Evolutionary conservation across 2,113 vertebrate genomes (phyloP), one percentile per base, ranked within the genome.

Genomic region (Enhydra lutris): DNA sequence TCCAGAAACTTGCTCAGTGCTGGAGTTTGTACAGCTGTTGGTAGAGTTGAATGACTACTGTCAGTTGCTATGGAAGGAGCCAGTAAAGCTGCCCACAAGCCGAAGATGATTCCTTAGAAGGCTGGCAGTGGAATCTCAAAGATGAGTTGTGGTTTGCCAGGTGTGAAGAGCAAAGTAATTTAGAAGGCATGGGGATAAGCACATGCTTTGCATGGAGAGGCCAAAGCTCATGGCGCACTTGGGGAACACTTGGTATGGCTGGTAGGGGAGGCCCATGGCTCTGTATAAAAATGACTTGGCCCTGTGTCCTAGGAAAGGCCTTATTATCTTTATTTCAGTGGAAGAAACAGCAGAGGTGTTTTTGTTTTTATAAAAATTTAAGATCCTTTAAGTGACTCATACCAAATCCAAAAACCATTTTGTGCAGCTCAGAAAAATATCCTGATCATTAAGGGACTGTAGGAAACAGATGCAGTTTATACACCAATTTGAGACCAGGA

Each of bases 141-240:
- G 42, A 69, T 42, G 39, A 88, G 34, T 29, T 59, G 14, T 17
- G 34, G 55, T 71, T 76, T 71, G 31, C 36, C 39, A 39, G 2
- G 14, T 52, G 18, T 29, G 50, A 55, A 74, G 74, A 59, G 52
- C 1, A 1, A 31, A 81, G 59, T 29, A 52, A 15, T 17, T 74
- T 31, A 52, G 36, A 59, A 61, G 71, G 31, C 52, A 2, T 74
- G 83, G 31, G 71, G 26, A 39, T 5, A 5, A 13, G 47, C 74
- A 24, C 6, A 63, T 3, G 6, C 23, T 36, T 0, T 14, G 31
- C 24, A 0, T 1, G 4, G 21, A 23, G 45, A 79, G 24, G 47
- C 31, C 55, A 57, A 10, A 59, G 52, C 7, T 71, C n/a, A 5
- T 3, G 3, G 78, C 4, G 26, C 14, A 9, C 15, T 36, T 29